phyloP scores from a whole-genome alignment of 2,797 vertebrate species.

The Leptodactylus fallax region DNA sequence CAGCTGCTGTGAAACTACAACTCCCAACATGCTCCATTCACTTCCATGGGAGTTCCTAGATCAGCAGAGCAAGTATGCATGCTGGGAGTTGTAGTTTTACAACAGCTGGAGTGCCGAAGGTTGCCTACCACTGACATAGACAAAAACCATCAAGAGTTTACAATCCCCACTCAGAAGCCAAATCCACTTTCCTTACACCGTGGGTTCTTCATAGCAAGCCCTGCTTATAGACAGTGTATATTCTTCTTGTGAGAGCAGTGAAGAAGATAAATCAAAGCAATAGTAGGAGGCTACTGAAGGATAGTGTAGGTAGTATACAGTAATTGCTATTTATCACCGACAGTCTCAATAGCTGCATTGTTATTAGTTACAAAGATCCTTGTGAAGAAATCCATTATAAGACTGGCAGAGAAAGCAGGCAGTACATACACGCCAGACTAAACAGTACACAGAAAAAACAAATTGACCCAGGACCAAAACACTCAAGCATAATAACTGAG shows the following conservation, averaged over 20 bases:
- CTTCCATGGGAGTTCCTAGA: too few relatives aligned
- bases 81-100: too few relatives aligned
- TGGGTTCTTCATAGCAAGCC: neutral
- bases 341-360: neutral
- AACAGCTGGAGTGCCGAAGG: too few relatives aligned
- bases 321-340: neutral
- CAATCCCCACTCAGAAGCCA: too few relatives aligned
- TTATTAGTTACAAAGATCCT: slow-evolving; percentile 18
- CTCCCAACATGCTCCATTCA: too few relatives aligned
- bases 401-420: neutral
- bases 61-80: too few relatives aligned
- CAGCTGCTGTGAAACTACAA: too few relatives aligned
- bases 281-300: neutral
- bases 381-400: slow-evolving; percentile 25
- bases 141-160: too few relatives aligned
- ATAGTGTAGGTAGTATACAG: too few relatives aligned
- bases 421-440: neutral
- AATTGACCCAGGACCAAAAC: slow-evolving; percentile 1
- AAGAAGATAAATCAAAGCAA: neutral
- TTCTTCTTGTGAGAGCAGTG: neutral
- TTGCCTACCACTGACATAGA: too few relatives aligned
- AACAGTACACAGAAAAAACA: neutral
- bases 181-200: neutral
- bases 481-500: neutral
- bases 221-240: neutral